phyloP scores from a whole-genome alignment of 2,797 vertebrate species.

The Petrocephalus schoutedeni region DNA sequence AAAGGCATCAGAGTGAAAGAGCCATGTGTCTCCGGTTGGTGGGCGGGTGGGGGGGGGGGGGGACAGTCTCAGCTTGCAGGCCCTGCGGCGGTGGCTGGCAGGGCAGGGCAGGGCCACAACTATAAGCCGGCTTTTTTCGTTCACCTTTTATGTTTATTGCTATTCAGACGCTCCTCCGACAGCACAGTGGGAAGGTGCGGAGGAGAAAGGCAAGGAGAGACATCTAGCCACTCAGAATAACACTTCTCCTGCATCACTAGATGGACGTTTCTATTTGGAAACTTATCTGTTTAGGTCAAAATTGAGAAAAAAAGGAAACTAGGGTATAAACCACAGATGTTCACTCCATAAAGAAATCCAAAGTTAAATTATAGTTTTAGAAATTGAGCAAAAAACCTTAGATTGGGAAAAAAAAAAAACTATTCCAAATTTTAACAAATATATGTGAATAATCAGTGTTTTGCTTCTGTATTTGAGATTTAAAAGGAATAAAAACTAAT shows the following conservation, averaged over 20 bases:
- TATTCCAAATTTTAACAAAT: neutral
- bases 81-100: slow-evolving; percentile 50
- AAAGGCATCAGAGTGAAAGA: slow-evolving; percentile 27
- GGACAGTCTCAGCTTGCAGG: slow-evolving; percentile 56
- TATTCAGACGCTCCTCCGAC: slow-evolving; percentile 25
- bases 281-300: neutral
- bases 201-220: neutral
- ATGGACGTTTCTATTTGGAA: slow-evolving; percentile 1
- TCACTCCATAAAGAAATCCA: neutral
- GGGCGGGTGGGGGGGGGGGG: slow-evolving; percentile 21
- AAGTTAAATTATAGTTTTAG: neutral
- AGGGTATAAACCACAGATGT: neutral
- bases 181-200: slow-evolving; percentile 35
- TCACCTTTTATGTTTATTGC: slow-evolving; percentile 11
- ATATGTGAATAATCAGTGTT: neutral
- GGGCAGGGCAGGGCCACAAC: slow-evolving; percentile 46
- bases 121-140: slow-evolving; percentile 50
- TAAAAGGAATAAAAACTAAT: neutral
- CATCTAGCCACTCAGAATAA: neutral
- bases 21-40: slow-evolving; percentile 23
- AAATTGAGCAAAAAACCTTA: neutral
- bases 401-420: neutral
- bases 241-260: neutral
- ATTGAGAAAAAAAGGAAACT: neutral
- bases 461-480: neutral